Conservation (phyloP, 2,888 invertebrate genomes). For the Diabrotica balteata region DNA sequence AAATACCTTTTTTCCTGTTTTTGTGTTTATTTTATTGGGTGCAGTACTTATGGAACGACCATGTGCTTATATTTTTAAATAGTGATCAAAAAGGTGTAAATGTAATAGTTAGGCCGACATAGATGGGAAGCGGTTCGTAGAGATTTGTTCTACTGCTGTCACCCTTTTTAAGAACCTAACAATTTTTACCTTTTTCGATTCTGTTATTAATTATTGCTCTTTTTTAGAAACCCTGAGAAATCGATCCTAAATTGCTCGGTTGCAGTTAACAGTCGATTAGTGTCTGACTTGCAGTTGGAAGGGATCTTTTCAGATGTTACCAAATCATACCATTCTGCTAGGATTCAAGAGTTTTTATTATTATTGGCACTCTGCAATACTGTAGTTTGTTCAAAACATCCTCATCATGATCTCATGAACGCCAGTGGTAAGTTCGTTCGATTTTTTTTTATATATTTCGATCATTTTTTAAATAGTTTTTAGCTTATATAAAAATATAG, state of each 20-base stretch:
- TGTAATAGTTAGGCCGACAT: too few species aligned
- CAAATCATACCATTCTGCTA: slow-evolving; percentile 67
- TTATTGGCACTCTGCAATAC: slow-evolving; percentile 95
- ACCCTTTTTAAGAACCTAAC: too few species aligned
- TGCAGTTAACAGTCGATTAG: slow-evolving; percentile 64
- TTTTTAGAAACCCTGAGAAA: slow-evolving; percentile 27
- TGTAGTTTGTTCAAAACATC: slow-evolving; percentile 90
- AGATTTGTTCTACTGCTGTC: too few species aligned
- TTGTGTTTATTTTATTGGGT: background rate
- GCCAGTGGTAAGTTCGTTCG: slow-evolving; percentile 64
- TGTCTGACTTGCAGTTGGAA: slow-evolving; percentile 61
- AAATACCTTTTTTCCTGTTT: too few species aligned
- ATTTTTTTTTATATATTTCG: background rate
- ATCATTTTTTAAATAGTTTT: background rate
- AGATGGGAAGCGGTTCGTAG: too few species aligned
- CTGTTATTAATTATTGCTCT: background rate
- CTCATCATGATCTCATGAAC: slow-evolving; percentile 77
- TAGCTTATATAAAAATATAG: too few species aligned
- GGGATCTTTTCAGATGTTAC: slow-evolving; percentile 48
- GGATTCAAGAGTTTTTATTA: slow-evolving; percentile 87
- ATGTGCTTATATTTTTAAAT: too few species aligned
- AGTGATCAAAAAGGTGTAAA: too few species aligned
- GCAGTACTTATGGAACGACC: too few species aligned
- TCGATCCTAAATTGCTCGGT: slow-evolving; percentile 52
- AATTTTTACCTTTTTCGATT: background rate